Base-by-base conservation (phyloP, 2,888 invertebrate species). In the Pammene aurita region DNA sequence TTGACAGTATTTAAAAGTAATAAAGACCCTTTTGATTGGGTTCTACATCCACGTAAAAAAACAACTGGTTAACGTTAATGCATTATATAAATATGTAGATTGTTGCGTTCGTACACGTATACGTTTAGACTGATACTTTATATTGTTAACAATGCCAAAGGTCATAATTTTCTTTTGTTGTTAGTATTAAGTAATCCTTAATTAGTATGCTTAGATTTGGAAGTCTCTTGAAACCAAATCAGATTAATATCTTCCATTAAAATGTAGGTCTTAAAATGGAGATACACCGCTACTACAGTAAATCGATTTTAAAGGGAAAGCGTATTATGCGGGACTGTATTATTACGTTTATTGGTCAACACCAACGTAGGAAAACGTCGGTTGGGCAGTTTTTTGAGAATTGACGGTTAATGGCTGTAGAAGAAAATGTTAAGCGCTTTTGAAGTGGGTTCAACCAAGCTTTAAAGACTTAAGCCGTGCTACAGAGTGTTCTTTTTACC, bases 111-210 rank as follows among this genome's bases (percentile, higher is more conserved):
- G 35, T 65, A 26, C 16, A 55, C 55, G 60, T 55, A 54, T 54
- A 66, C 56, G 7, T 57, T 63, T 67, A 57, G 67, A 67, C 67
- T 67, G 62, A 63, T 62, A 67, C 16, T 56, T 67, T 62, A 48
- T 34, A 60, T 42, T 62, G 61, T 61, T 62, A 66, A 70, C 56
- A 61, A 70, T 70, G 56, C 62, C 70, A 66, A 70, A 70, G 70
- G 66, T 70, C 54, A 60, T 56, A 58, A 42, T 41, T 60, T 58
- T 55, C 60, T 52, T 64, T 64, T 58, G 44, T 67, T 62, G 48
- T 57, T 57, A 67, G 48, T 42, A 7, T 50, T 63, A 67, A 67
- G 68, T 52, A 44, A 68, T 57, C 18, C 35, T 38, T 58, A 26
- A 48, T 54, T 60, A 46, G 48, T 63, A 57, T 42, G 34, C 38